Percentiles rank a stretch among this genome's conserved stretches.
phyloP scores from a whole-genome alignment of 2,113 vertebrate genomes.

The Amphilophus citrinellus region DNA sequence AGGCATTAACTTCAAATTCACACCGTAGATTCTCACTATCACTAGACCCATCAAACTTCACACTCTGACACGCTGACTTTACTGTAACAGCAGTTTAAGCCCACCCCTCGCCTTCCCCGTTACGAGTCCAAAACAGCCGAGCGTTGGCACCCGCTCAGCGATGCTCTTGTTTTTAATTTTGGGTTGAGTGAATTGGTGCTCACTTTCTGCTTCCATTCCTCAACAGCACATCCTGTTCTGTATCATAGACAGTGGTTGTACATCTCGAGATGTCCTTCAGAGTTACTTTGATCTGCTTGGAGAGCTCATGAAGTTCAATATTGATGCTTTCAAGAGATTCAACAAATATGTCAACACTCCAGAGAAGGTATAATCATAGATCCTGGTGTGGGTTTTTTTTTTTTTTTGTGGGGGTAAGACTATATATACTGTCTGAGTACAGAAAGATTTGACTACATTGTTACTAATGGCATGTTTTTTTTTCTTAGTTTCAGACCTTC shows the following conservation, averaged over 20 bases:
- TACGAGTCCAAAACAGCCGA: too few species aligned
- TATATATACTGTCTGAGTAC: neutral
- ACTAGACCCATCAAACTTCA: too few species aligned
- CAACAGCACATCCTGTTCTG: constrained; percentile 97
- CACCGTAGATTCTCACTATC: too few species aligned
- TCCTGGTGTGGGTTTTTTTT: neutral
- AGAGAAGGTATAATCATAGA: constrained; percentile 87
- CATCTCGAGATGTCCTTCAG: constrained; percentile 95
- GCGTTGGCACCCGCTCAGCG: too few species aligned
- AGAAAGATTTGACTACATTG: neutral
- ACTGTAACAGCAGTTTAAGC: too few species aligned
- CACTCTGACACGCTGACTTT: too few species aligned
- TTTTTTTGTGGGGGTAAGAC: neutral
- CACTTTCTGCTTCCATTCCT: neutral
- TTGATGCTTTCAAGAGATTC: constrained; percentile 98
- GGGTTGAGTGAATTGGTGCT: neutral
- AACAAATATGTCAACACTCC: constrained; percentile 98
- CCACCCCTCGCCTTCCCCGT: too few species aligned
- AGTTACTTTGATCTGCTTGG: constrained; percentile 99
- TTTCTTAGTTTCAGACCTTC: constrained; percentile 93
- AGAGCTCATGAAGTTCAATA: constrained; percentile 99
- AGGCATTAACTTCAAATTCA: too few species aligned
- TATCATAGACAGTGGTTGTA: constrained; percentile 98
- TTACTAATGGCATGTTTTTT: neutral
- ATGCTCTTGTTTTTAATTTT: neutral